phyloP scores from a whole-genome alignment of 1,140 invertebrate species.

The Micrasema minimum region DNA sequence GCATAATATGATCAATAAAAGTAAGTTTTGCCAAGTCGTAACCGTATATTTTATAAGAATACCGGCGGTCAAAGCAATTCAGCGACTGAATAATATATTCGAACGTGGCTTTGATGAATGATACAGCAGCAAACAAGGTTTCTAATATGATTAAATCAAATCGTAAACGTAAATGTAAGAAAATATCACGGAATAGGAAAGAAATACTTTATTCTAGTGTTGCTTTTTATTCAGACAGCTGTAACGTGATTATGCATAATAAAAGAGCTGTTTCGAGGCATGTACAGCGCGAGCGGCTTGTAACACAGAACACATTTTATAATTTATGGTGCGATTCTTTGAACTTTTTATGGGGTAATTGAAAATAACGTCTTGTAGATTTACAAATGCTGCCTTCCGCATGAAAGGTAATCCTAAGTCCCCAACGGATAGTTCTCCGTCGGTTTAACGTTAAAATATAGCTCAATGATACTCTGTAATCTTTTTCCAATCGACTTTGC shows the following conservation, averaged over 20 bases:
- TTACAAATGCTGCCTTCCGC: conserved; percentile 29
- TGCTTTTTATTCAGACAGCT: not conserved
- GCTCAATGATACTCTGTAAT: conserved; percentile 51
- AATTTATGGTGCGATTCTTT: conserved; percentile 32
- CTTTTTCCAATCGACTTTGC: conserved; percentile 51
- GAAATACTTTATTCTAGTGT: conserved; percentile 9
- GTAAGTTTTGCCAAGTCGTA: not conserved
- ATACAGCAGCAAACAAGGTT: conserved; percentile 18
- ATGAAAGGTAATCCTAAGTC: conserved; percentile 45
- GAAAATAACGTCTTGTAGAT: conserved; percentile 33
- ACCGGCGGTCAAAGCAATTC: not conserved
- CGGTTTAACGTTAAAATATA: conserved; percentile 51
- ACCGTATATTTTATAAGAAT: not conserved
- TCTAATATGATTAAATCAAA: conserved; percentile 15
- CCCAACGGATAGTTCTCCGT: conserved; percentile 43
- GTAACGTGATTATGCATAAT: conserved; percentile 22
- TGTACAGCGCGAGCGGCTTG: conserved; percentile 12
- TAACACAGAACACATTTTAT: conserved; percentile 30
- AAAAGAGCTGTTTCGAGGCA: conserved; percentile 22
- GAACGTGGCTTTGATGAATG: conserved; percentile 12
- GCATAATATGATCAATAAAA: not conserved
- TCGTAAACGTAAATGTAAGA: not conserved
- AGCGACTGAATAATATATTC: conserved; percentile 3
- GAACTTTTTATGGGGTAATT: conserved; percentile 33
- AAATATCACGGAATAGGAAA: conserved; percentile 15